Percentiles rank a stretch among this genome's conserved stretches.
Conservation (phyloP, 2,797 vertebrate species). For the Benthosema pterotum region DNA sequence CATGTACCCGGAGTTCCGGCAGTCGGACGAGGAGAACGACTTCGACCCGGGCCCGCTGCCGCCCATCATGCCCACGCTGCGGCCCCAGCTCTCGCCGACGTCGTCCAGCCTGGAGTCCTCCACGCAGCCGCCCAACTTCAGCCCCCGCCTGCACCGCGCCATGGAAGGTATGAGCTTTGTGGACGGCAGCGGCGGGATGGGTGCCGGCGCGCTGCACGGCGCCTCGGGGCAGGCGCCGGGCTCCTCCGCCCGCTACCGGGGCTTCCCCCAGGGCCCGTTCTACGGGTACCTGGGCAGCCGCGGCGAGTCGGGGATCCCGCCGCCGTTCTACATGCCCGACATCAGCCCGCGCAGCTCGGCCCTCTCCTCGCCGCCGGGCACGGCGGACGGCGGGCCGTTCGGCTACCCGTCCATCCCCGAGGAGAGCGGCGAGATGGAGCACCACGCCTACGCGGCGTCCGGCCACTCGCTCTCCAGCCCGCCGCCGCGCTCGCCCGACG, state of each 20-base stretch:
- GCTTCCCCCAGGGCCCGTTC: slow-evolving; percentile 94
- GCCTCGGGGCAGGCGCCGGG: slow-evolving; percentile 92
- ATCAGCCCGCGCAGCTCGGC: slow-evolving; percentile 96
- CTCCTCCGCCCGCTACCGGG: slow-evolving; percentile 88
- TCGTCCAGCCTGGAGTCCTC: slow-evolving; percentile 98
- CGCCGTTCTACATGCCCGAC: slow-evolving; percentile 98
- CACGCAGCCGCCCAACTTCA: slow-evolving; percentile 97
- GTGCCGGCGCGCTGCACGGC: too few relatives aligned
- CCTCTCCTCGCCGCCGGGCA: slow-evolving; percentile 93
- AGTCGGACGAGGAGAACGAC: slow-evolving; percentile 98
- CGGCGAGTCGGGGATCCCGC: slow-evolving; percentile 86
- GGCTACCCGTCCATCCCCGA: slow-evolving; percentile 95
- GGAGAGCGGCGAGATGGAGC: slow-evolving; percentile 90
- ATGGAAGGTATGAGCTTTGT: slow-evolving; percentile 90
- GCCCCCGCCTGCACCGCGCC: slow-evolving; percentile 92
- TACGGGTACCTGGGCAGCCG: slow-evolving; percentile 97
- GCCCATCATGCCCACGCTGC: slow-evolving; percentile 90
- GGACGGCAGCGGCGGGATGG: too few relatives aligned
- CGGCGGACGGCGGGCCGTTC: slow-evolving; percentile 91
- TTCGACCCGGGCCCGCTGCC: slow-evolving; percentile 90
- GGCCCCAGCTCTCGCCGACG: slow-evolving; percentile 94
- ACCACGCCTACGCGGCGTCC: slow-evolving; percentile 86
- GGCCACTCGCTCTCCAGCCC: slow-evolving; percentile 96
- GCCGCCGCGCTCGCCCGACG: slow-evolving; percentile 92
- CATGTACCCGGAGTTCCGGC: slow-evolving; percentile 98